Conservation (phyloP, 2,797 vertebrate species). For the Paramormyrops hopkinsi region DNA sequence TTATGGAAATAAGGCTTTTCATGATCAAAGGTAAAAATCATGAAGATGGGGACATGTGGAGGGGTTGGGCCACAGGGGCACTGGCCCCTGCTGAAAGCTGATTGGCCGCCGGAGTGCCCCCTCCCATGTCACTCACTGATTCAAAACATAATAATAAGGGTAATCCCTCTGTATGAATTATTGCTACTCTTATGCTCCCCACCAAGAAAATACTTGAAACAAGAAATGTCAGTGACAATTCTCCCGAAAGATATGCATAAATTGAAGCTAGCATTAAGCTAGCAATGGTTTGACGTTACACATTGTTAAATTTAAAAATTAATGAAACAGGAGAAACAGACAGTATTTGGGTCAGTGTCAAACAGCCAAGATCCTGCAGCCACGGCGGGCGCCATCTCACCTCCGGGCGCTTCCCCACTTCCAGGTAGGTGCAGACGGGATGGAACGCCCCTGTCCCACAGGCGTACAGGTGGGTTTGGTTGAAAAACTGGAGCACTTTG, state of each 20-base stretch:
- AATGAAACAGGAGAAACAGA: neutral
- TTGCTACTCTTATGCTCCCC: neutral
- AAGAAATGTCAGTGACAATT: neutral
- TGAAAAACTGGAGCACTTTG: slow-evolving; percentile 85
- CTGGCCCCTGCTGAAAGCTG: neutral
- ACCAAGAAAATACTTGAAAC: neutral
- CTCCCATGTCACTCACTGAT: neutral
- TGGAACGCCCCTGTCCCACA: slow-evolving; percentile 97
- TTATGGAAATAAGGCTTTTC: neutral
- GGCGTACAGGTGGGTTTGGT: slow-evolving; percentile 91
- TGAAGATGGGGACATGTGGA: neutral
- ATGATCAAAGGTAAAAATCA: neutral
- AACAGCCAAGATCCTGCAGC: neutral
- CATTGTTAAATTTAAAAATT: neutral
- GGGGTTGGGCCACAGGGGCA: neutral
- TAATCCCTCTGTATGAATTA: neutral
- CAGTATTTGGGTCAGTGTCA: neutral
- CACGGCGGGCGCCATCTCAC: slow-evolving; percentile 53
- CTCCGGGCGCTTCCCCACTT: slow-evolving; percentile 91
- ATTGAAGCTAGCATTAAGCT: neutral
- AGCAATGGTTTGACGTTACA: neutral
- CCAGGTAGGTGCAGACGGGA: slow-evolving; percentile 89
- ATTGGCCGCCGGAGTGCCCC: neutral
- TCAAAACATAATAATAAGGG: neutral
- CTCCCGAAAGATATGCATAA: neutral